These are phyloP conservation scores for Bettongia penicillata DNA, from an alignment of 2,113 vertebrate species.

Conservation along the genomic window DNA sequence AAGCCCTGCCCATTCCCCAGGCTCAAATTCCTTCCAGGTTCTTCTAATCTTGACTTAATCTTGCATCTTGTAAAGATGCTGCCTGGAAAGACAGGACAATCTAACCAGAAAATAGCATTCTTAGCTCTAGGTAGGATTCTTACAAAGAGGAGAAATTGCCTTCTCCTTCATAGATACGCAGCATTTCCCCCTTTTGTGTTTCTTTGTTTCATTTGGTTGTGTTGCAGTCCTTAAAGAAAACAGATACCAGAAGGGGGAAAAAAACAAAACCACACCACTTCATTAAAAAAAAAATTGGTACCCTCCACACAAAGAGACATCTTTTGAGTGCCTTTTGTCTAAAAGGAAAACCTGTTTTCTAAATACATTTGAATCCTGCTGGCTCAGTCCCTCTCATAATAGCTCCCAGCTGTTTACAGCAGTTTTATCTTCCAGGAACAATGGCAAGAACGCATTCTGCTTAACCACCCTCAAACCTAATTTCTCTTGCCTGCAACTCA, in stretches of 20 bases:
- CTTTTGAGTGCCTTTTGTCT: not conserved
- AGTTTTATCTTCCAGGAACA: not conserved
- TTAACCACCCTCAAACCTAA: not conserved
- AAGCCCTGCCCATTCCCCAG: not conserved
- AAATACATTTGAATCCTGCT: not conserved
- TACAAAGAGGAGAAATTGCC: conserved; percentile 37
- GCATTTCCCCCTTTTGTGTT: not conserved
- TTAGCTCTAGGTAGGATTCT: conserved; percentile 14
- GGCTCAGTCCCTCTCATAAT: not conserved
- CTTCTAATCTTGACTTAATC: not conserved
- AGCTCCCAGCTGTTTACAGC: not conserved
- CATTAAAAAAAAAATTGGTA: not conserved
- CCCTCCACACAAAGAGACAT: not conserved
- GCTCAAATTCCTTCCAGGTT: not conserved
- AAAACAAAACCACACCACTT: not conserved
- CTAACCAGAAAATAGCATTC: not conserved
- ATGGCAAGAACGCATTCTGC: not conserved
- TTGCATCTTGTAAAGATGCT: not conserved
- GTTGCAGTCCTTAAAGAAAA: not conserved
- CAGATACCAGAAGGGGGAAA: not conserved
- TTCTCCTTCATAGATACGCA: not conserved
- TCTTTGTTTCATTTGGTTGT: not conserved
- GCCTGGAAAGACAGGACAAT: not conserved
- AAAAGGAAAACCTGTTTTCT: not conserved
- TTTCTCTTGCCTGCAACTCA: not conserved